A percentile compares a stretch with the other conserved stretches of the same genome.
Evolutionary conservation across 2,113 vertebrate species (phyloP).

Genomic region (Charina bottae): DNA sequence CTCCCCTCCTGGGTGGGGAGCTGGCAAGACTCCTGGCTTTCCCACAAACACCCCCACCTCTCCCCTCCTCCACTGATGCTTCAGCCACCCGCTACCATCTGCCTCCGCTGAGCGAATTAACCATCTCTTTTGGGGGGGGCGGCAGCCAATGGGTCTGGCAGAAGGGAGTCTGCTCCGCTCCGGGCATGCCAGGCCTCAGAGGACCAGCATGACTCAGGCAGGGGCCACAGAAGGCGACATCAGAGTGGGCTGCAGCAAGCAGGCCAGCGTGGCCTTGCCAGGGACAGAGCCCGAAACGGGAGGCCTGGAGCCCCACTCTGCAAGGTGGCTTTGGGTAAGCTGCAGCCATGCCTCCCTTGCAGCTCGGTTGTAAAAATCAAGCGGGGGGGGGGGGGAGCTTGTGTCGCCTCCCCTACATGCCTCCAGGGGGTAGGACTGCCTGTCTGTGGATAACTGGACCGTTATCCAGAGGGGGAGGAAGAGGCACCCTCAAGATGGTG

Average conservation of each 20-base stretch:
- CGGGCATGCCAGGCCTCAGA: neutral
- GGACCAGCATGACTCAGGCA: neutral
- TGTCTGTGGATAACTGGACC: no score
- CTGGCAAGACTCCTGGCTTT: neutral
- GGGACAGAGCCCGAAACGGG: neutral
- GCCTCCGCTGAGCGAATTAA: neutral
- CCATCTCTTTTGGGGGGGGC: neutral
- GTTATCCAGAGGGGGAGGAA: no score
- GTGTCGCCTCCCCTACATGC: no score
- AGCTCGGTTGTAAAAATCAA: no score
- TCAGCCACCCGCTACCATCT: neutral
- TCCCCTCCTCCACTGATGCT: neutral
- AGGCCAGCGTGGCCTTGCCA: neutral
- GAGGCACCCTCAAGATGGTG: neutral
- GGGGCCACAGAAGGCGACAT: neutral
- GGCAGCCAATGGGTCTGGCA: neutral
- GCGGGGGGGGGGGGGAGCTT: no score
- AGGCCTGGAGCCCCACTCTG: neutral
- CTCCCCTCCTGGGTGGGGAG: no score
- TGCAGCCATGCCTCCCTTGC: no score
- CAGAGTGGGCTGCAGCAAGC: neutral
- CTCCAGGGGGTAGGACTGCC: no score
- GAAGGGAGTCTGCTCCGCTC: neutral
- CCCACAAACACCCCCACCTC: neutral
- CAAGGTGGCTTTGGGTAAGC: no score